Conservation (phyloP, 30 jellyfish, hydroid and myxozoan species). For the Aurelia sp. region DNA sequence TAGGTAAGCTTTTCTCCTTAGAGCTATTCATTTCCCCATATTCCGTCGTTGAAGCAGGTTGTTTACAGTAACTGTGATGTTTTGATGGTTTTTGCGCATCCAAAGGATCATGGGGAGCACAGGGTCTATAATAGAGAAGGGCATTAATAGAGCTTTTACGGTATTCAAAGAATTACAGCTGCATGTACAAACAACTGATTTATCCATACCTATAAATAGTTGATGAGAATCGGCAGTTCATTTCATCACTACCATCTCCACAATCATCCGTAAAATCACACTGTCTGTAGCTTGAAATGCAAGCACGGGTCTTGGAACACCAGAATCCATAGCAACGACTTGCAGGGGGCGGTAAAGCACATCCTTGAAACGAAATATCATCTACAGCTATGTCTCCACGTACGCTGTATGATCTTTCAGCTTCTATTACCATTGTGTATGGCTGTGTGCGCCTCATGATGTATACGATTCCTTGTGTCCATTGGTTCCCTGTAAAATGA, state of each 20-base stretch:
- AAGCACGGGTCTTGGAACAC: slow-evolving; percentile 83
- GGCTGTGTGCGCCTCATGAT: slow-evolving; percentile 83
- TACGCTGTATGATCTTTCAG: slow-evolving; percentile 84
- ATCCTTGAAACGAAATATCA: slow-evolving; percentile 81
- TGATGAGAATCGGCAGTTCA: slow-evolving; percentile 71
- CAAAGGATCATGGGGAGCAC: no score
- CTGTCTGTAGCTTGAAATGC: slow-evolving; percentile 59
- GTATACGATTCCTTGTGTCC: slow-evolving; percentile 90
- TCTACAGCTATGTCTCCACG: slow-evolving; percentile 98
- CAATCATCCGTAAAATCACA: slow-evolving; percentile 98
- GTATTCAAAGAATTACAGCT: no score
- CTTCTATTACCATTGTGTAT: slow-evolving; percentile 76
- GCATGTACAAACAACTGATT: no score
- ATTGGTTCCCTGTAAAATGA: slow-evolving; percentile 74
- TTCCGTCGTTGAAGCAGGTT: no score
- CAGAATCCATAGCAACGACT: slow-evolving; percentile 75
- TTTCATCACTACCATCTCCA: slow-evolving; percentile 96
- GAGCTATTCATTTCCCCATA: no score
- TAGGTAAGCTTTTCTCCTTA: no score
- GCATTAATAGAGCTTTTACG: no score
- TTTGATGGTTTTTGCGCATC: no score
- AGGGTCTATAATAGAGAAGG: no score
- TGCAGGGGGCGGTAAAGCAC: slow-evolving; percentile 94
- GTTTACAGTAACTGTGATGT: no score
- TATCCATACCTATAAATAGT: slow-evolving; percentile 72